A percentile compares a stretch with the other conserved stretches of the same genome.
These are phyloP conservation scores for Myotis myotis DNA, from an alignment of 2,797 vertebrate species.

Conservation along the genomic window DNA sequence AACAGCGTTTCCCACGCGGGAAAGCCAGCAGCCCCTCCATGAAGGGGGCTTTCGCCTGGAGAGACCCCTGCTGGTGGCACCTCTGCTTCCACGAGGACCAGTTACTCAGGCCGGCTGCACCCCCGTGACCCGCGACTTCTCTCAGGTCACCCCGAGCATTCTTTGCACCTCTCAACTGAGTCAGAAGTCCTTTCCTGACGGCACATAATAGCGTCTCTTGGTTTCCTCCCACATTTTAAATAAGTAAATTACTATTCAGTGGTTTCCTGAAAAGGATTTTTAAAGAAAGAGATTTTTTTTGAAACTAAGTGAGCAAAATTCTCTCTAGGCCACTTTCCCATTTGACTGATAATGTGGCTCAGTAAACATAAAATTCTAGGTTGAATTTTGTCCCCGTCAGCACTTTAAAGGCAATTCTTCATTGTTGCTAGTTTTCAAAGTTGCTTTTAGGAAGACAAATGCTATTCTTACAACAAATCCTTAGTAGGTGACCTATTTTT, in stretches of 20 bases:
- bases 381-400: neutral
- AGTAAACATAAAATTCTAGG: neutral
- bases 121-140: neutral
- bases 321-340: neutral
- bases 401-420: constrained; percentile 30
- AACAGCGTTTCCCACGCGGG: neutral
- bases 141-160: neutral
- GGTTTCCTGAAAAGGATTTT: neutral
- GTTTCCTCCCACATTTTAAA: neutral
- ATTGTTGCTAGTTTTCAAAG: neutral
- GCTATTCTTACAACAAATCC: constrained; percentile 12
- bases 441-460: constrained; percentile 25
- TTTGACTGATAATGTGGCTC: neutral
- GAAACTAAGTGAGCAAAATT: constrained; percentile 3
- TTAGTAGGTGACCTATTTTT: constrained; percentile 6
- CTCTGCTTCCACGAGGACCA: neutral
- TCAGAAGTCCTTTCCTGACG: neutral
- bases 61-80: neutral
- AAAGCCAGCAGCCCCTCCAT: neutral
- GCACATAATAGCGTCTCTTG: neutral
- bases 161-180: neutral
- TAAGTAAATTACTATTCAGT: neutral
- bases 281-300: neutral
- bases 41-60: neutral
- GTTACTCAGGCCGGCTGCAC: neutral